phyloP scores from a whole-genome alignment of 2,113 vertebrate species.

The Agapornis roseicollis region DNA sequence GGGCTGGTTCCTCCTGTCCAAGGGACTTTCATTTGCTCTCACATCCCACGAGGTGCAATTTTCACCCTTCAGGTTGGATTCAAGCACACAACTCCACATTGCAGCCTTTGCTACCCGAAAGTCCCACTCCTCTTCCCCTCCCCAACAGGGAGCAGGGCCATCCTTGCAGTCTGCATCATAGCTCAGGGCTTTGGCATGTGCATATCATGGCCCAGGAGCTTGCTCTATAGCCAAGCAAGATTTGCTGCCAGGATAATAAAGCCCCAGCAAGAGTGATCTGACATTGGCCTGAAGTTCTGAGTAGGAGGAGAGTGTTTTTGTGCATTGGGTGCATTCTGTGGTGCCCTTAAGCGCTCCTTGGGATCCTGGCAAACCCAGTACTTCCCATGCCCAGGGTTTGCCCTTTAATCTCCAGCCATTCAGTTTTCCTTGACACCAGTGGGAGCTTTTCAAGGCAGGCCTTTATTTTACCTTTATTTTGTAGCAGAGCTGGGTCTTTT shows the following conservation, averaged over 20 bases:
- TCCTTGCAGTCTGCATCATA: neutral
- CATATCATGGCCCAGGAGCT: neutral
- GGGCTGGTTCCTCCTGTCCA: neutral
- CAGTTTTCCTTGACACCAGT: neutral
- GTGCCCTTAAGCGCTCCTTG: accelerated
- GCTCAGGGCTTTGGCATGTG: neutral
- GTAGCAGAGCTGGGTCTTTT: neutral
- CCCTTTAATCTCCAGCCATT: neutral
- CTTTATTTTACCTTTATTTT: neutral
- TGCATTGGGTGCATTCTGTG: neutral
- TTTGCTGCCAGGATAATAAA: neutral
- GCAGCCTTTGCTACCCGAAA: neutral
- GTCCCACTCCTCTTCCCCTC: neutral
- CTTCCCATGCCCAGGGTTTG: neutral
- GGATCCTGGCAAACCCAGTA: neutral
- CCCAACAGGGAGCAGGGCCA: neutral
- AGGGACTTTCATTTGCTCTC: neutral
- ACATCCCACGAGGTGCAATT: neutral
- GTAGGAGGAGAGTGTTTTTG: neutral
- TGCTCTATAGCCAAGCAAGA: neutral
- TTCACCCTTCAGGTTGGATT: neutral
- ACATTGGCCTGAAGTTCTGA: neutral
- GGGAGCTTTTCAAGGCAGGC: neutral
- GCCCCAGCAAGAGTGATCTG: neutral
- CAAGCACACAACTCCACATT: neutral